Base-by-base conservation (phyloP, 2,888 invertebrate species). In the Eurytoma adleriae region DNA sequence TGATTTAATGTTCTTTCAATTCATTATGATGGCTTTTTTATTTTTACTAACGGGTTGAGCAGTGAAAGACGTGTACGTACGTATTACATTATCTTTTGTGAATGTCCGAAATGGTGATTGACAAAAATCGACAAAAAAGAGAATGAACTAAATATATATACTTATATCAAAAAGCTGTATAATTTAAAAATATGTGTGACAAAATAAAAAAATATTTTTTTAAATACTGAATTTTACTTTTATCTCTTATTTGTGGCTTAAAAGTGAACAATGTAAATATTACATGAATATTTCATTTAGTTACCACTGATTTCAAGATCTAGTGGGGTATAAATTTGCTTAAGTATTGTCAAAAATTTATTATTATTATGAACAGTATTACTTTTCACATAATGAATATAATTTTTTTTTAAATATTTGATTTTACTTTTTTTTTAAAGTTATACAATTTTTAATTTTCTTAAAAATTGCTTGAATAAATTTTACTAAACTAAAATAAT, bases 81-180 rank as follows among this genome's bases (percentile, higher is more conserved):
- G n/a, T n/a, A n/a, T 70, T 75, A 71, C 75, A 81, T 81, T 81
- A n/a, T n/a, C n/a, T 81, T 78, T 30, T 72, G 76, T n/a, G 72
- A 79, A 75, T 77, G 66, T 76, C 57, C 50, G 40, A 14, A 66
- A 66, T 48, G 59, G 18, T 2, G 56, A 75, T 78, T 66, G 10
- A 66, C 54, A 50, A 16, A 80, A 70, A 54, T 59, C 40, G 74
- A 74, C n/a, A 62, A 50, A 50, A 52, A 62, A 27, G 59, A 20
- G 66, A 80, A 57, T 30, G 30, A 69, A 74, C 16, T 40, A 69
- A 69, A 70, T 57, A 70, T 40, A 70, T 57, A 30, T n/a, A n/a
- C 30, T 30, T 30, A 30, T 30, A 59, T 24, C 14, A 72, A 59
- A 61, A 76, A 67, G 54, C 70, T 77, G 69, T 77, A 73, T 78